Percentiles rank a stretch among this genome's conserved stretches.
Conservation (phyloP, 2,113 vertebrate genomes). For the Gorsachius goisagi region DNA sequence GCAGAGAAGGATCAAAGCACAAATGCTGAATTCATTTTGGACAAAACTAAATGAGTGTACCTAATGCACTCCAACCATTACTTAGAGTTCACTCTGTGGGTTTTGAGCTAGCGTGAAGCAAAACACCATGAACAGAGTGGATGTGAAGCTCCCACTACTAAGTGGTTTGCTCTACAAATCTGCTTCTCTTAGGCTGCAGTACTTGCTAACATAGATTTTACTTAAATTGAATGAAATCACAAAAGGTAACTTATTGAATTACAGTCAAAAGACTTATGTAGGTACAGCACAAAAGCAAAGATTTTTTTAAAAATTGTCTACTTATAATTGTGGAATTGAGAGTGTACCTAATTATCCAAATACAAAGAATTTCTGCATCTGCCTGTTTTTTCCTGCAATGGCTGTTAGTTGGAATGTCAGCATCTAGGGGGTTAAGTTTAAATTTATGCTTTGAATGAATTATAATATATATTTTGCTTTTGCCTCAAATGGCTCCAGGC, state of each 20-base stretch:
- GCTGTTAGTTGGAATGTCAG: not conserved
- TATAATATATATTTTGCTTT: not conserved
- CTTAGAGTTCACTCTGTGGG: not conserved
- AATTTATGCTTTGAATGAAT: not conserved
- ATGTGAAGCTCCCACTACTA: not conserved
- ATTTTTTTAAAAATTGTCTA: not conserved
- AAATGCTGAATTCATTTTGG: not conserved
- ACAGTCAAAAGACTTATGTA: not conserved
- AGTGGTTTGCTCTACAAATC: not conserved
- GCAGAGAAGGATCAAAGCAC: not conserved
- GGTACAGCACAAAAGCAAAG: not conserved
- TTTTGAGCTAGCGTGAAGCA: not conserved
- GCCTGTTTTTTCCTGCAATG: not conserved
- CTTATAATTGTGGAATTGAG: not conserved
- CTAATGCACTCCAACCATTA: not conserved
- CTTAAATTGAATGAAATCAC: not conserved
- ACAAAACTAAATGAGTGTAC: not conserved
- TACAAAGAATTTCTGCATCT: not conserved
- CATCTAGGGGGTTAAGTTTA: not conserved
- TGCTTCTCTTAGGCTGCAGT: not conserved
- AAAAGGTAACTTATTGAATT: not conserved
- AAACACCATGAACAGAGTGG: not conserved
- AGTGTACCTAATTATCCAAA: not conserved
- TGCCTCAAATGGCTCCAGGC: not conserved
- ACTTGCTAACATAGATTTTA: not conserved